phyloP scores from a whole-genome alignment of 2,797 vertebrate species.

The Strix occidentalis region DNA sequence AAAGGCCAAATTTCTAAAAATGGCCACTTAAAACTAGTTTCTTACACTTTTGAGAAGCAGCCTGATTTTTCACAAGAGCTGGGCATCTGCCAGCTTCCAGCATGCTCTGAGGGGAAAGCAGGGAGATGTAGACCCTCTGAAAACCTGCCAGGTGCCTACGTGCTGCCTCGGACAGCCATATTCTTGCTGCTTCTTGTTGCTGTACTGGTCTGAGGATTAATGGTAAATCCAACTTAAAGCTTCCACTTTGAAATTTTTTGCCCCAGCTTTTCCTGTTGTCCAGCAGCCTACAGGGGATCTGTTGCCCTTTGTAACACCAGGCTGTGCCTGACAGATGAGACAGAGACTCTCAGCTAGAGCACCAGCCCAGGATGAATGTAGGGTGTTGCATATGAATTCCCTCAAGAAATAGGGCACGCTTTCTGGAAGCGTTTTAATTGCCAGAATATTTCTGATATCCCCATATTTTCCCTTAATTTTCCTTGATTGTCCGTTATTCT shows the following conservation, averaged over 20 bases:
- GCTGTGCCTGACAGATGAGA: neutral
- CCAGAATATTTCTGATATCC: neutral
- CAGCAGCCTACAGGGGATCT: neutral
- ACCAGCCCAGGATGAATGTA: neutral
- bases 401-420: neutral
- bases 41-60: neutral
- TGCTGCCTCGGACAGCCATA: neutral
- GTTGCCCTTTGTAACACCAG: neutral
- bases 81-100: constrained; percentile 12
- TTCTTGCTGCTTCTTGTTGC: fast-evolving
- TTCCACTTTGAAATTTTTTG: neutral
- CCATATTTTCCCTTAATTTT: neutral
- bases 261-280: neutral
- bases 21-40: neutral
- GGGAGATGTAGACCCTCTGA: neutral
- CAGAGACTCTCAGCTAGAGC: neutral
- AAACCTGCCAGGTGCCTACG: neutral
- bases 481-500: neutral
- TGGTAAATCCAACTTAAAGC: neutral
- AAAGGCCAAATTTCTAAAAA: constrained; percentile 32
- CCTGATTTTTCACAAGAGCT: neutral
- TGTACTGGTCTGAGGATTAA: neutral
- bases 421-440: neutral
- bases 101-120: fast-evolving
- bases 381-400: neutral